Percentiles rank a stretch among this genome's conserved stretches.
These are phyloP conservation scores for Dendrophyllia cribrosa DNA, from an alignment of 64 coral and sea anemone genomes.

Conservation along the genomic window DNA sequence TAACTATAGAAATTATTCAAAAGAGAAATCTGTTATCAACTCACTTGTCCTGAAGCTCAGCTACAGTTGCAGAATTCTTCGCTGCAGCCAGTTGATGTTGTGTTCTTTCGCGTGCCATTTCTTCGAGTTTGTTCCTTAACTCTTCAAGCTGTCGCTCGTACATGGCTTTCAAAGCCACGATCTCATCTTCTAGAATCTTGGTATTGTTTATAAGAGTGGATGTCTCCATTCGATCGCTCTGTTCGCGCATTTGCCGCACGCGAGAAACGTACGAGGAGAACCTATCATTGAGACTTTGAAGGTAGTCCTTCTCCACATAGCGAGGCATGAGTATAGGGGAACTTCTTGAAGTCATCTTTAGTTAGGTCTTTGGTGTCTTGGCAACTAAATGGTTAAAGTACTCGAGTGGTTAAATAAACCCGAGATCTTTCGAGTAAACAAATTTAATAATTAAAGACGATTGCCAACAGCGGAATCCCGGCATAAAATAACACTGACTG, in stretches of 20 bases:
- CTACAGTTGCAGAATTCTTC: constrained; percentile 84
- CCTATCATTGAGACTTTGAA: constrained; percentile 95
- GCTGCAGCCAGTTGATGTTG: constrained; percentile 90
- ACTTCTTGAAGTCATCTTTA: constrained; percentile 40
- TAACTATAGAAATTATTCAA: background rate
- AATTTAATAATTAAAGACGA: constrained; percentile 76
- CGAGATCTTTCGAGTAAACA: constrained; percentile 23
- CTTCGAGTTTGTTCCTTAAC: constrained; percentile 87
- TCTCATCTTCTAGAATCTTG: constrained; percentile 96
- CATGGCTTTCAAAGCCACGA: constrained; percentile 87
- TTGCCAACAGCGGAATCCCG: constrained; percentile 61
- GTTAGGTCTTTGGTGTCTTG: background rate
- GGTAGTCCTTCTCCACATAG: constrained; percentile 88
- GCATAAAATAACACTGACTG: background rate
- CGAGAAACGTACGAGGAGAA: constrained; percentile 96
- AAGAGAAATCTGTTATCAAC: constrained; percentile 1
- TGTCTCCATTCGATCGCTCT: constrained; percentile 91
- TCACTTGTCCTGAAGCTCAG: constrained; percentile 95
- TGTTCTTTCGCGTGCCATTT: constrained; percentile 86
- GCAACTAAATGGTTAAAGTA: constrained; percentile 14
- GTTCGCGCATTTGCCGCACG: constrained; percentile 97
- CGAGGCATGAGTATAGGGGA: constrained; percentile 76
- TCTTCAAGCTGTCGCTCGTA: constrained; percentile 96
- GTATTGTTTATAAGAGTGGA: constrained; percentile 90
- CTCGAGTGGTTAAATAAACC: constrained; percentile 27